A percentile compares a stretch with the other conserved stretches of the same genome.
These are phyloP conservation scores for Dicaeum eximium DNA, from an alignment of 2,113 vertebrate genomes.

Conservation along the genomic window DNA sequence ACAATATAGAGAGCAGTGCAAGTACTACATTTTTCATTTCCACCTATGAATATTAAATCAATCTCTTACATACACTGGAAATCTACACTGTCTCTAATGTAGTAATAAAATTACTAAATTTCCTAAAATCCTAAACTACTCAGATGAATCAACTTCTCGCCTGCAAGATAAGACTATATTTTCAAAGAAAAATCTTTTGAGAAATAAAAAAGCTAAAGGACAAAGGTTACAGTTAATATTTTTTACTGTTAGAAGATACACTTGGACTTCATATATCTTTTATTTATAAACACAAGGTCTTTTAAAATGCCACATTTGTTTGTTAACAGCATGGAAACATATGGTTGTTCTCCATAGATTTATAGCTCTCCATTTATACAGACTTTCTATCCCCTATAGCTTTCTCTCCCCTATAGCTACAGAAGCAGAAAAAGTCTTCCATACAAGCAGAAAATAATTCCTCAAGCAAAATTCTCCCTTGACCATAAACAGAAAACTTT, in stretches of 20 bases:
- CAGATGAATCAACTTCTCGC: not conserved
- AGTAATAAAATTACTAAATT: not conserved
- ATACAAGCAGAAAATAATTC: not conserved
- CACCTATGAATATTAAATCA: not conserved
- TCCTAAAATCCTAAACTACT: not conserved
- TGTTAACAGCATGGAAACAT: not conserved
- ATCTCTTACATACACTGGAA: not conserved
- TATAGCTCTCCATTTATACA: not conserved
- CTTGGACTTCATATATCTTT: not conserved
- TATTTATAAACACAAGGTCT: not conserved
- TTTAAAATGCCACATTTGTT: not conserved
- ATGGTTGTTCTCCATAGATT: not conserved
- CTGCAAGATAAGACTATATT: not conserved
- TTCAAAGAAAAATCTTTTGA: not conserved
- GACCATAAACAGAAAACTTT: not conserved
- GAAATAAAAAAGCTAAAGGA: not conserved
- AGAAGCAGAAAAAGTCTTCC: not conserved
- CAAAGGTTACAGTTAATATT: not conserved
- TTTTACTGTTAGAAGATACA: not conserved
- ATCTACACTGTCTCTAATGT: not conserved
- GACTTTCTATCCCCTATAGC: no score
- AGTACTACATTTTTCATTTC: not conserved
- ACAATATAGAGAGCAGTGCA: not conserved
- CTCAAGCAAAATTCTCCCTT: not conserved
- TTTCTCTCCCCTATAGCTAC: not conserved